Conservation (phyloP, 1,140 invertebrate genomes). For the Drosophila funebris region DNA sequence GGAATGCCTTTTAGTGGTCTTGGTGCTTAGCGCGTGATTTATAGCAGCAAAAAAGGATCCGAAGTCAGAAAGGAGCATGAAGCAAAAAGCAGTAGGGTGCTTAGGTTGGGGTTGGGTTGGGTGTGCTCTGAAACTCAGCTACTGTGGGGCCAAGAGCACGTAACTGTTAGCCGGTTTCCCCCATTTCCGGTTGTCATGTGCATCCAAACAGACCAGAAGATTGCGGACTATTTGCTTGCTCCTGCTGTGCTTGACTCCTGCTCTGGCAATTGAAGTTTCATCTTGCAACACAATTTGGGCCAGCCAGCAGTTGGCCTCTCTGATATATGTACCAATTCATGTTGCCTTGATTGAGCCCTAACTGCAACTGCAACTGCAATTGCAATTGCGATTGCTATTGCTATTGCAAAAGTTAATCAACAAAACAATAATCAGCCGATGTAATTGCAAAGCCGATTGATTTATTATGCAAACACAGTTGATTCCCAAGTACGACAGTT, state of each 20-base stretch:
- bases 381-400: constrained; percentile 8
- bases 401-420: constrained; percentile 66
- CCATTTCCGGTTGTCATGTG: constrained; percentile 80
- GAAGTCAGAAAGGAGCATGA: constrained; percentile 34
- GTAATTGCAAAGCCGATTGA: constrained; percentile 54
- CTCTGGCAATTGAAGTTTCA: constrained; percentile 30
- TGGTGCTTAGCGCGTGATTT: constrained; percentile 80
- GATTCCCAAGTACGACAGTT: background rate
- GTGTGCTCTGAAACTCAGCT: constrained; percentile 31
- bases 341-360: constrained; percentile 27
- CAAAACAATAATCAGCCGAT: constrained; percentile 60
- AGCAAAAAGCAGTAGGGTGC: constrained; percentile 25
- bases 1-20: constrained; percentile 48
- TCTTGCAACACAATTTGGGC: constrained; percentile 43
- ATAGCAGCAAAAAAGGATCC: constrained; percentile 58
- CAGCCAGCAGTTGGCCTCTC: background rate
- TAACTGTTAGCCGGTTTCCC: constrained; percentile 73
- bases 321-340: constrained; percentile 54
- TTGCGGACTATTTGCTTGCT: constrained; percentile 67
- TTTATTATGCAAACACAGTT: constrained; percentile 74
- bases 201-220: constrained; percentile 74
- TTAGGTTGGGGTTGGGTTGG: background rate
- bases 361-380: background rate
- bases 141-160: constrained; percentile 71
- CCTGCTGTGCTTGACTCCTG: constrained; percentile 13